Base-by-base conservation (phyloP, 2,797 vertebrate species). In the Gymnopithys bicolor region DNA sequence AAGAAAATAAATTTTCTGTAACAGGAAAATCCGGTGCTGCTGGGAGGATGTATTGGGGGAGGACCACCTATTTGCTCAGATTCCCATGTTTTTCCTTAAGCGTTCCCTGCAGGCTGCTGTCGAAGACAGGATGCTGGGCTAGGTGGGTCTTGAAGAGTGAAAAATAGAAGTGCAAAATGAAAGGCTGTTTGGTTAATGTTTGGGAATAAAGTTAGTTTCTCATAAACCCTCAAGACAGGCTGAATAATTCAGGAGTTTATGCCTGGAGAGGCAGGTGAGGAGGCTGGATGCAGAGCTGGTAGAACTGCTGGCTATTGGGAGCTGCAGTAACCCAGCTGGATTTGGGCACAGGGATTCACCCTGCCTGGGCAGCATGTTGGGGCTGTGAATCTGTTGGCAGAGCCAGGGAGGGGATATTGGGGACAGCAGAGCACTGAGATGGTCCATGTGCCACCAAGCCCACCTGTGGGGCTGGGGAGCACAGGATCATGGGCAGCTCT, bases 141-240 rank as follows among this genome's bases (percentile, higher is more conserved):
- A 4, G 71, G 56, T 27, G 79, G 43, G 33, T 32, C 64, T 66
- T 10, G 46, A 23, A 52, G 68, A 18, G 51, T 53, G 69, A 37
- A 46, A 85, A 80, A 59, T 0, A 45, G 60, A 70, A 76, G 28
- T 30, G 25, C 13, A 22, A 46, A 39, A 23, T 16, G 15, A 53
- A 77, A 67, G 14, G 41, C n/a, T 56, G 7, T 24, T 70, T 27
- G 37, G 4, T 49, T 45, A 14, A 22, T 27, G 45, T 33, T 67
- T 66, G 37, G 51, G 75, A 70, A 77, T 37, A 13, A 76, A 83
- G 32, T 19, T 41, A 46, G 19, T 37, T 70, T 86, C 30, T 58
- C 1, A 2, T 21, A 32, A 60, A 3, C 7, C 1, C 37, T 43
- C 0, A 0, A 39, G 43, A 25, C 24, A 28, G 69, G 23, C 33